Conservation (phyloP, 2,797 vertebrate genomes). For the Xenopus petersii region DNA sequence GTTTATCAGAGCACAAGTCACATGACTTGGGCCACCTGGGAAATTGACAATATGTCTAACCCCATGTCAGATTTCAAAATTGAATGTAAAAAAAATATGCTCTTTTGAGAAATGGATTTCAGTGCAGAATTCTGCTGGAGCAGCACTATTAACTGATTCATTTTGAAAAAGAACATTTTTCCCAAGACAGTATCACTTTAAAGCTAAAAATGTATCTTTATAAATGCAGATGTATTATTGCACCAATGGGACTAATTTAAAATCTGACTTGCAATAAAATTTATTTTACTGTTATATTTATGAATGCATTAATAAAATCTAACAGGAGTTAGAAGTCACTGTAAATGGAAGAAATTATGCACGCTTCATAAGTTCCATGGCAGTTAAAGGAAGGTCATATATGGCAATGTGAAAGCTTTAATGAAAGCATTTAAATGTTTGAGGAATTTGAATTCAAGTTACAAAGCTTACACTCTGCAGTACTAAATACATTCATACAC, state of each 20-base stretch:
- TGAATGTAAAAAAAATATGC: too few species aligned
- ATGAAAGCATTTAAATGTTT: slow-evolving; percentile 52
- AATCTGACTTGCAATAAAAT: slow-evolving; percentile 22
- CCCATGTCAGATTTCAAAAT: too few species aligned
- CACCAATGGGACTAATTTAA: slow-evolving; percentile 8
- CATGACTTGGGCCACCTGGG: too few species aligned
- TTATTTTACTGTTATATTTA: slow-evolving; percentile 39
- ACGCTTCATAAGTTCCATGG: slow-evolving; percentile 51
- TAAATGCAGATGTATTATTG: slow-evolving; percentile 5
- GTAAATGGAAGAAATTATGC: slow-evolving; percentile 47
- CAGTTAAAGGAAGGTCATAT: slow-evolving; percentile 54
- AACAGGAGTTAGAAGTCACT: slow-evolving; percentile 45
- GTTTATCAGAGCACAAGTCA: too few species aligned
- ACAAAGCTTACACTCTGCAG: slow-evolving; percentile 45
- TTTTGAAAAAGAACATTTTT: too few species aligned
- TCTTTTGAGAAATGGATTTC: too few species aligned
- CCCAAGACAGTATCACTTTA: too few species aligned
- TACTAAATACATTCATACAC: not conserved
- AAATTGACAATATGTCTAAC: too few species aligned
- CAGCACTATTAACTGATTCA: too few species aligned
- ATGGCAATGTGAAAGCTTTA: slow-evolving; percentile 40
- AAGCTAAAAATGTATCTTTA: not conserved
- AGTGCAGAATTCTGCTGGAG: too few species aligned
- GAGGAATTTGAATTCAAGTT: slow-evolving; percentile 52
- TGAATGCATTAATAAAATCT: slow-evolving; percentile 43